phyloP scores from a whole-genome alignment of 2,888 invertebrate species.

The Allophyes oxyacanthae region DNA sequence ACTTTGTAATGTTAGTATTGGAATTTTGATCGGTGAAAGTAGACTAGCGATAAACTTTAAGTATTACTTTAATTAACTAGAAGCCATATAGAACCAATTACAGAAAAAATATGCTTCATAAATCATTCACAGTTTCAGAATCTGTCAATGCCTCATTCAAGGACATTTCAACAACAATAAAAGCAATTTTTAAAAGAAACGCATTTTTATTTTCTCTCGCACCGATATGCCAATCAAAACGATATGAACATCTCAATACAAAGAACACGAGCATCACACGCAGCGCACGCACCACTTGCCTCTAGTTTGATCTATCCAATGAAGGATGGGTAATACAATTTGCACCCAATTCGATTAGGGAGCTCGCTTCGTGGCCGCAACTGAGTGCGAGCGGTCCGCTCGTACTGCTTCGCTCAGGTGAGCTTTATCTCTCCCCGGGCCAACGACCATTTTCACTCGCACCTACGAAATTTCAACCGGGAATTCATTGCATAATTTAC shows the following conservation, averaged over 20 bases:
- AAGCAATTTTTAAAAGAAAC: too few species aligned
- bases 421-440: slow-evolving; percentile 65
- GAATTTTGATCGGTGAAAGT: slow-evolving; percentile 8
- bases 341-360: slow-evolving; percentile 53
- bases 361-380: slow-evolving; percentile 46
- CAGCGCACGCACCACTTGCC: slow-evolving; percentile 45
- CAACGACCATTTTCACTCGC: slow-evolving; percentile 68
- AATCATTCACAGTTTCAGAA: too few species aligned
- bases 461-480: slow-evolving; percentile 67
- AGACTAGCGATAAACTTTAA: neutral
- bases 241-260: slow-evolving; percentile 19
- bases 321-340: slow-evolving; percentile 58
- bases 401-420: slow-evolving; percentile 54
- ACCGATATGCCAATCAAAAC: slow-evolving; percentile 6
- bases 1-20: slow-evolving; percentile 18
- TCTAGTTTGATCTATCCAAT: slow-evolving; percentile 55
- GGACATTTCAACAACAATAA: too few species aligned
- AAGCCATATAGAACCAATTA: too few species aligned
- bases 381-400: slow-evolving; percentile 45
- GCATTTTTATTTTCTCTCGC: too few species aligned
- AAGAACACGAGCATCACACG: slow-evolving; percentile 27
- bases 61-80: too few species aligned
- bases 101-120: too few species aligned
- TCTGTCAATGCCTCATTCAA: too few species aligned
- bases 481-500: slow-evolving; percentile 78